Evolutionary conservation across 1,140 invertebrate species (phyloP).

Genomic region (Caerostris darwini): DNA sequence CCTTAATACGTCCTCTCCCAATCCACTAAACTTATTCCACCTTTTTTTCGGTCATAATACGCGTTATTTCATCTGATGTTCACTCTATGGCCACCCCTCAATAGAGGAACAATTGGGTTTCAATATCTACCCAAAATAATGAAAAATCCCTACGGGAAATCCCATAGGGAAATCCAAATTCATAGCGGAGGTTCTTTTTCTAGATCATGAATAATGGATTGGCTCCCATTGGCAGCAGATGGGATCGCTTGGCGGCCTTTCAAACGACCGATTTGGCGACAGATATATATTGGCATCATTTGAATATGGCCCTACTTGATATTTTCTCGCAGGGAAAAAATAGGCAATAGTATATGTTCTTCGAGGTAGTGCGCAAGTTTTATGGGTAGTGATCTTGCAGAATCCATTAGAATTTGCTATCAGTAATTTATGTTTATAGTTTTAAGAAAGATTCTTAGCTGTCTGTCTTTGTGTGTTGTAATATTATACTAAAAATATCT

Average conservation of each 20-base stretch:
- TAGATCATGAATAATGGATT: conserved; percentile 75
- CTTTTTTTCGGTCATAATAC: conserved; percentile 11
- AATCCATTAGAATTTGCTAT: too few relatives aligned
- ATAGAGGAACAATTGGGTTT: conserved; percentile 71
- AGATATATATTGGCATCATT: neutral
- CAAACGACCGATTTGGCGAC: conserved; percentile 75
- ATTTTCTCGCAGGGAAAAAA: neutral
- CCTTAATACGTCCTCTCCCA: neutral
- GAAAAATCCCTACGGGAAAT: conserved; percentile 78
- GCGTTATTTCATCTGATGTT: conserved; percentile 3
- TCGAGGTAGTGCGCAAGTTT: neutral
- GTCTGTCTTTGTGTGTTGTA: too few relatives aligned
- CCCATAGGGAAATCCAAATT: conserved; percentile 75
- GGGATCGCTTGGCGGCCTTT: conserved; percentile 69
- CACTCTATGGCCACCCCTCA: neutral
- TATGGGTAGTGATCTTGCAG: too few relatives aligned
- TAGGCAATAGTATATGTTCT: neutral
- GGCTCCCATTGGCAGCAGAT: conserved; percentile 65
- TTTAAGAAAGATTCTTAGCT: too few relatives aligned
- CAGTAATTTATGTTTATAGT: too few relatives aligned
- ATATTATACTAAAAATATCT: too few relatives aligned
- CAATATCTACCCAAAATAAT: conserved; percentile 76
- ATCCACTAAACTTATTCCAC: neutral
- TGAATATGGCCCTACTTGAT: neutral
- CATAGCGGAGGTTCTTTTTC: conserved; percentile 57